phyloP scores from a whole-genome alignment of 2,113 vertebrate species.

The Lamprotornis superbus region DNA sequence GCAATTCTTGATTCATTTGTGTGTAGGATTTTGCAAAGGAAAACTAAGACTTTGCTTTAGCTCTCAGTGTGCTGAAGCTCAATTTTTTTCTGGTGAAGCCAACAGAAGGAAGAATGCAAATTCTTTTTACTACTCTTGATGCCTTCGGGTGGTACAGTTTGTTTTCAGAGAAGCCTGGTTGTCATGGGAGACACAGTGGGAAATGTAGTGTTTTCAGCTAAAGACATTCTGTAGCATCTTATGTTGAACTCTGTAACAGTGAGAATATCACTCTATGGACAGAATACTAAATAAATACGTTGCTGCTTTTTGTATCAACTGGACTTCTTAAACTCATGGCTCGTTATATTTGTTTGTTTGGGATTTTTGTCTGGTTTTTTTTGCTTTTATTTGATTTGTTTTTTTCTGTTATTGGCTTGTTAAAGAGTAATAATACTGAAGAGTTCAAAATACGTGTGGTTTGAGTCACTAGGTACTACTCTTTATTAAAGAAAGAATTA shows the following conservation, averaged over 20 bases:
- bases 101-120: constrained; percentile 4
- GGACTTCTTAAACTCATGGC: not conserved
- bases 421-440: not conserved
- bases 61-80: not conserved
- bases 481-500: not conserved
- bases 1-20: not conserved
- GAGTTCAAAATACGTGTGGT: not conserved
- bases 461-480: not conserved
- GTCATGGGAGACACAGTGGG: constrained; percentile 43
- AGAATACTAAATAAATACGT: not conserved
- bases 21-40: not conserved
- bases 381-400: not conserved
- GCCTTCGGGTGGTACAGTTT: not conserved
- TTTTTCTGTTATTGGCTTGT: not conserved
- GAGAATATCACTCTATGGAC: not conserved
- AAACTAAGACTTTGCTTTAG: not conserved
- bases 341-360: not conserved
- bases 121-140: not conserved
- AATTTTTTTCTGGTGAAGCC: not conserved
- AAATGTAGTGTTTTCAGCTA: constrained; percentile 19
- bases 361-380: not conserved
- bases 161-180: constrained; percentile 28
- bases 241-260: not conserved
- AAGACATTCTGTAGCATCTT: not conserved
- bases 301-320: not conserved